Evolutionary conservation across 2,888 invertebrate species (phyloP).

Genomic region (Meiosimyza platycephala): DNA sequence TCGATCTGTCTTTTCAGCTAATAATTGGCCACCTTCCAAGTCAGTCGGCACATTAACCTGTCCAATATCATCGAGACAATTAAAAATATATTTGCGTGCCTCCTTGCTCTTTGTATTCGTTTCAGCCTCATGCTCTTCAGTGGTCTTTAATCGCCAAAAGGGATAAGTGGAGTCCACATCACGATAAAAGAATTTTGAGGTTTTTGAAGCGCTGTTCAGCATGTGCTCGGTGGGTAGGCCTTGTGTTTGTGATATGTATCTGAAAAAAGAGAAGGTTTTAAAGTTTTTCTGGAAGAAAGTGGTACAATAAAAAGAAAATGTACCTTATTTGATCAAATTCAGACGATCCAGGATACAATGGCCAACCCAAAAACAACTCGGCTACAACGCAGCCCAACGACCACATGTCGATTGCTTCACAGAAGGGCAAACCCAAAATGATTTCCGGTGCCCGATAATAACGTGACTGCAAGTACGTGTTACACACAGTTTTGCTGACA

Average conservation of each 20-base stretch:
- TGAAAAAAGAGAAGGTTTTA: slow-evolving; percentile 37
- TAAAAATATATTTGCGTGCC: slow-evolving; percentile 99
- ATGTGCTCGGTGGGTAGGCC: slow-evolving; percentile 98
- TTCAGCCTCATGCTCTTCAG: slow-evolving; percentile 98
- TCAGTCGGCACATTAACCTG: slow-evolving; percentile 97
- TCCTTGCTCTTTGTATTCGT: slow-evolving; percentile 99
- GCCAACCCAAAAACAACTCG: slow-evolving; percentile 99
- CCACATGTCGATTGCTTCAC: slow-evolving; percentile 99
- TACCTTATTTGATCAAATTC: slow-evolving; percentile 98
- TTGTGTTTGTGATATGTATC: slow-evolving; percentile 95
- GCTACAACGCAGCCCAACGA: slow-evolving; percentile 99
- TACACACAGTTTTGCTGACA: slow-evolving; percentile 99
- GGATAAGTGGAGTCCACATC: slow-evolving; percentile 93
- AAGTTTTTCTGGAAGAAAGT: neutral
- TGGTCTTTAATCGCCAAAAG: slow-evolving; percentile 90
- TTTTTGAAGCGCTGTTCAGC: slow-evolving; percentile 97
- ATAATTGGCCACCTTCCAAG: slow-evolving; percentile 93
- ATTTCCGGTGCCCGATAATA: slow-evolving; percentile 99
- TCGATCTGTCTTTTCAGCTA: slow-evolving; percentile 97
- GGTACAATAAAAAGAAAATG: slow-evolving; percentile 8
- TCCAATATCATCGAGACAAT: slow-evolving; percentile 98
- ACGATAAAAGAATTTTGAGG: slow-evolving; percentile 97
- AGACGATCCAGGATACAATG: slow-evolving; percentile 97
- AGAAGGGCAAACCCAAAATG: slow-evolving; percentile 96
- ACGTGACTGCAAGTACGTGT: slow-evolving; percentile 98